A percentile compares a stretch with the other conserved stretches of the same genome.
phyloP scores from a whole-genome alignment of 2,113 vertebrate genomes.

The Hypanus sabinus region DNA sequence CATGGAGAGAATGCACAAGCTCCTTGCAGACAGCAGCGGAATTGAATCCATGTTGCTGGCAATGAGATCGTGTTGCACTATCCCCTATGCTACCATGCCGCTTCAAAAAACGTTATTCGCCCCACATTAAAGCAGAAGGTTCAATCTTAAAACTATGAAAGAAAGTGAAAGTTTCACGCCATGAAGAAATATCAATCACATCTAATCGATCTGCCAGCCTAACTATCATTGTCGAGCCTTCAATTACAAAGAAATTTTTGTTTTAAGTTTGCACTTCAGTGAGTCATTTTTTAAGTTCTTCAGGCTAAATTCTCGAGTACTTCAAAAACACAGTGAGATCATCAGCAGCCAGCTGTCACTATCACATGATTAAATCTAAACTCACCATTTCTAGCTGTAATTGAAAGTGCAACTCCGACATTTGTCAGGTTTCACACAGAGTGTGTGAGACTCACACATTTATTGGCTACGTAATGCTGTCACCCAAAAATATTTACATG shows the following conservation, averaged over 20 bases:
- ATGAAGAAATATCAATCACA: background rate
- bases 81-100: no score
- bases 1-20: no score
- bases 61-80: no score
- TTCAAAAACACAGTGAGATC: background rate
- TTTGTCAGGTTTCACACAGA: background rate
- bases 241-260: background rate
- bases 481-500: background rate
- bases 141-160: no score
- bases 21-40: no score
- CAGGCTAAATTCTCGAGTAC: background rate
- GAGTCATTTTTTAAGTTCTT: background rate
- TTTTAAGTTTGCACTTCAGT: background rate
- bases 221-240: background rate
- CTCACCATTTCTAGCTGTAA: background rate
- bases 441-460: conserved; percentile 7
- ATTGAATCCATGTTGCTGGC: no score
- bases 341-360: background rate
- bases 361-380: background rate
- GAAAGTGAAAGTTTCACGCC: no score
- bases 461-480: background rate
- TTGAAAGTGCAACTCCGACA: background rate
- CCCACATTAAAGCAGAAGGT: no score
- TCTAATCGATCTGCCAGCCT: no score
- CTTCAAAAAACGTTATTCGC: no score